Evolutionary conservation across 2,888 invertebrate genomes (phyloP), one percentile per base, ranked within the genome.

Genomic region (Pristionchus entomophagus): DNA sequence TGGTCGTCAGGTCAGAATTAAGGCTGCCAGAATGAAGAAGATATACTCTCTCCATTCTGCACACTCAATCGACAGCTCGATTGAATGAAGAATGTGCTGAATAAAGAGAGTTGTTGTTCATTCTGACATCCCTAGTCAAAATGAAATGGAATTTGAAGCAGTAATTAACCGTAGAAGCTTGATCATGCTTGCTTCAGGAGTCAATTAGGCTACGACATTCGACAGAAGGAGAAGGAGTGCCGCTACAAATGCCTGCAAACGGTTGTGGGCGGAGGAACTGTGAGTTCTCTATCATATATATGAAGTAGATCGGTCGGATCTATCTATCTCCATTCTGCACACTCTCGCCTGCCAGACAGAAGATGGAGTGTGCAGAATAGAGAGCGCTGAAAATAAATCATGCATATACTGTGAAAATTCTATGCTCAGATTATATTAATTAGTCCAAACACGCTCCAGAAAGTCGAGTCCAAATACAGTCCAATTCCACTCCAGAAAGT

Each of bases 181-280:
- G n/a, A n/a, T n/a, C n/a, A n/a, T n/a, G n/a, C n/a, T 19, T 35
- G 6, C 17, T 73, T 51, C 73, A 87, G 89, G 84, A 92, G 92
- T 88, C 92, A 93, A 86, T 69, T 92, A 32, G 93, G 93, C 17
- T 92, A 92, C 87, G 91, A 92, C 86, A 89, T 89, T 41, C 87
- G 92, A 6, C 86, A 89, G 65, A 73, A 88, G 22, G 90, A 89
- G 77, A 87, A 88, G 78, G 87, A 89, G 49, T 85, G 85, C 77
- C 35, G 85, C 22, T 51, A 56, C 38, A 85, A 85, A 41, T 85
- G 85, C 56, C 85, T 85, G 56, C 85, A 77, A 26, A 85, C 53
- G 14, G 41, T 77, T 5, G 85, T 85, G 22, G 51, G 51, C 56
- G 85, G 85, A 41, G 85, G 85, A 22, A 73, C 26, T 22, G 85